Percentiles rank a stretch among this genome's conserved stretches.
phyloP scores from a whole-genome alignment of 2,797 vertebrate species.

The Falco naumanni region DNA sequence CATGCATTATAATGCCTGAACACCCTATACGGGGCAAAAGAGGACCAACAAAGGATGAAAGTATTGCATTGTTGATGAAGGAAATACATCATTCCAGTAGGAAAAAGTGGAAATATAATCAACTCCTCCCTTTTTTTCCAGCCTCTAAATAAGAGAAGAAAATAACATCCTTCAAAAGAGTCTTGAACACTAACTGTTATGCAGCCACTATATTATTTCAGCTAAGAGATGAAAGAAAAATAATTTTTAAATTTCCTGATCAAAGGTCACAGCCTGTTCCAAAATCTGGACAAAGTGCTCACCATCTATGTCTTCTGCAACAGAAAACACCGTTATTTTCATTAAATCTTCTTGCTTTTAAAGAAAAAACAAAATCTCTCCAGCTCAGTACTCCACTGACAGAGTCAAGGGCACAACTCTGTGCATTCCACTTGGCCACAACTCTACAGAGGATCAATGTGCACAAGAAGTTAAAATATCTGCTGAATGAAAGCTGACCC shows the following conservation, averaged over 20 bases:
- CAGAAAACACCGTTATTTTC: background rate
- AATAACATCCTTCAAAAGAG: background rate
- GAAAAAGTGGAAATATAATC: background rate
- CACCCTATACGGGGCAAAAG: background rate
- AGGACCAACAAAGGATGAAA: background rate
- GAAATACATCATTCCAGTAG: background rate
- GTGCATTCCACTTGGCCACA: background rate
- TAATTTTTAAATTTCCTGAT: background rate
- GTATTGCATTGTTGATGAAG: background rate
- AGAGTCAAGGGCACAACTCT: background rate
- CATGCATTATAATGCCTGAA: background rate
- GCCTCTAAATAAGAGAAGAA: background rate
- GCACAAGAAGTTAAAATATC: background rate
- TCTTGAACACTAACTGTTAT: background rate
- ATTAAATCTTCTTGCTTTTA: background rate
- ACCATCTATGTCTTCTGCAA: background rate
- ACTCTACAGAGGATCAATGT: background rate
- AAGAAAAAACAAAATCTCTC: background rate
- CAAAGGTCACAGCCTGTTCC: background rate
- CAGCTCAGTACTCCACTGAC: background rate
- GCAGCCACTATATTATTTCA: background rate
- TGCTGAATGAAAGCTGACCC: background rate
- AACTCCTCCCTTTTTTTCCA: background rate
- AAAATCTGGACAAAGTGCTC: background rate
- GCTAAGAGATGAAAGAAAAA: background rate